Evolutionary conservation across 2,797 vertebrate species (phyloP), one percentile per base, ranked within the genome.

Genomic region (Myotis daubentonii): DNA sequence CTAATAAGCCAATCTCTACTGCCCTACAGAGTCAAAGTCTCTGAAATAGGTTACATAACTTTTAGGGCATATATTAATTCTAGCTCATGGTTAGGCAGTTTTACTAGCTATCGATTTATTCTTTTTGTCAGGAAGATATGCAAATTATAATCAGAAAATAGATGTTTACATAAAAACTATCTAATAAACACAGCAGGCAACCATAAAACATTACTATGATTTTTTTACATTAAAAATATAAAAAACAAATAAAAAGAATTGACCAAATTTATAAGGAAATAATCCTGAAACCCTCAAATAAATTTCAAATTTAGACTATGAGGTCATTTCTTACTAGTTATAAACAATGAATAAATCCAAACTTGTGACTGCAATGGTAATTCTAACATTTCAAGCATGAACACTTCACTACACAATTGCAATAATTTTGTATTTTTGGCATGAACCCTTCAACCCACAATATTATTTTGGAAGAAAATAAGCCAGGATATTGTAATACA

Each of bases 91-190:
- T 6, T 96, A 66, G 68, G 36, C 28, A 87, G n/a, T 81, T 85
- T 78, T 71, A 55, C 30, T 78, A 62, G 70, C 16, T 79, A 93
- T 66, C n/a, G 51, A 91, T 76, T 90, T 16, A 68, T 53, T 91
- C 44, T 83, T 93, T 91, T 87, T 62, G 60, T 92, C 36, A 94
- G 30, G 89, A 95, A 94, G 44, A 71, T 60, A 53, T 10, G 53
- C 13, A 89, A 91, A 94, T 78, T 87, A 74, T 33, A 94, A 82
- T 78, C 10, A 83, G 71, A 95, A 89, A 96, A 71, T 51, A 94
- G 84, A 94, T 93, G 47, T 38, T 88, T 70, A 96, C 51, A 85
- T 89, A 71, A 47, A 94, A 78, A 87, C 71, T 57, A 93, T 71
- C 78, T 92, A 86, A 83, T 82, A 93, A 94, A 93, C 51, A 91